Evolutionary conservation across 1,140 invertebrate genomes (phyloP).

Genomic region (Eriocheir sinensis): DNA sequence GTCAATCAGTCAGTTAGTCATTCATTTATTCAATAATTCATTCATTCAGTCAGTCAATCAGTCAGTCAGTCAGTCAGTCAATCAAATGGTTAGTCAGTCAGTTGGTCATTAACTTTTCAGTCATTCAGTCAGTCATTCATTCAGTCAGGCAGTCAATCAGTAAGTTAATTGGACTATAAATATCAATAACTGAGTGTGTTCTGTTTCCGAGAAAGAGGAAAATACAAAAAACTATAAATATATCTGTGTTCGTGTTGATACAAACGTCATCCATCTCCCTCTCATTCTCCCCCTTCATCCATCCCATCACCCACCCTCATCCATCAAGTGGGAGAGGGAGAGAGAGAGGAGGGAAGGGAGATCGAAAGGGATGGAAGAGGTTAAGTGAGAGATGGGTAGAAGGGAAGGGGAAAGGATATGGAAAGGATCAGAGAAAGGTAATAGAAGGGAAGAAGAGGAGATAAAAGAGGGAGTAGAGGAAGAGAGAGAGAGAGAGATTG

Average conservation of each 20-base stretch:
- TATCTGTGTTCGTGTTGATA: neutral
- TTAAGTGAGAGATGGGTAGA: neutral
- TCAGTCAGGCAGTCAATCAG: too few species aligned
- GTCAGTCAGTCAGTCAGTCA: too few species aligned
- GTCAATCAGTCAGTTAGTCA: too few species aligned
- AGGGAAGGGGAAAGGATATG: neutral
- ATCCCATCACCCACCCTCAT: neutral
- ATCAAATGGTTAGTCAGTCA: too few species aligned
- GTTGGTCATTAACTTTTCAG: too few species aligned
- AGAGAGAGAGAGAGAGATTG: neutral
- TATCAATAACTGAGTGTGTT: too few species aligned
- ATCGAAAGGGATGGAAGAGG: neutral
- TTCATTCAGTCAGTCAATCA: too few species aligned
- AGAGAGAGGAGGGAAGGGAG: neutral
- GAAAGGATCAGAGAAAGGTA: neutral
- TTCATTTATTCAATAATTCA: too few species aligned
- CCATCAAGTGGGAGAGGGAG: neutral
- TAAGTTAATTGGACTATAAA: too few species aligned
- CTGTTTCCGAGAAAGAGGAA: too few species aligned
- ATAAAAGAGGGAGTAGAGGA: neutral
- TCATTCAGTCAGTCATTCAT: too few species aligned
- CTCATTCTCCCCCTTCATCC: neutral
- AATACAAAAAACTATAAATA: too few species aligned
- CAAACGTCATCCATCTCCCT: neutral
- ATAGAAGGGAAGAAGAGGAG: neutral